Evolutionary conservation across 2,113 vertebrate species (phyloP).

Genomic region (Alethe diademata): DNA sequence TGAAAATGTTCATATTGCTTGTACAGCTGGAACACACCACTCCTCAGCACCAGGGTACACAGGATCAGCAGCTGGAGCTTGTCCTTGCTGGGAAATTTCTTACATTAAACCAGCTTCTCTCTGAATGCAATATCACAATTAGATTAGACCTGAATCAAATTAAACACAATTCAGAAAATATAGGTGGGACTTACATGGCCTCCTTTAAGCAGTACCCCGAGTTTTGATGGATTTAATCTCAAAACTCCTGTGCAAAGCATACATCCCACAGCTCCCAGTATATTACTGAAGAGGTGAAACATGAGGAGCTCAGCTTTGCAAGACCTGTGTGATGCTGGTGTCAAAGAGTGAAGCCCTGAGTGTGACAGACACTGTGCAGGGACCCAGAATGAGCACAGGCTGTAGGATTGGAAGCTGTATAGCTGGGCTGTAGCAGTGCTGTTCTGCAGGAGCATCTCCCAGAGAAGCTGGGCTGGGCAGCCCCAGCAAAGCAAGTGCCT

Average conservation of each 20-base stretch:
- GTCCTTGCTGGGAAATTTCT: background rate
- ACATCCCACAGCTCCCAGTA: background rate
- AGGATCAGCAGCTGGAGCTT: background rate
- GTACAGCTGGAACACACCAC: background rate
- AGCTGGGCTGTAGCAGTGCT: fast-evolving
- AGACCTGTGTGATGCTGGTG: background rate
- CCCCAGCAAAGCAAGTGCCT: fast-evolving
- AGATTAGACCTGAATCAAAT: background rate
- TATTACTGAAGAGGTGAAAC: background rate
- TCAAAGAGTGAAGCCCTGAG: background rate
- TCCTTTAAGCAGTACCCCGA: background rate
- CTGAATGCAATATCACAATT: background rate
- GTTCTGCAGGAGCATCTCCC: background rate
- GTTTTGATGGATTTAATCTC: background rate
- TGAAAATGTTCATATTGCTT: background rate
- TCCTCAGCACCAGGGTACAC: background rate
- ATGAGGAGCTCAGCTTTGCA: background rate
- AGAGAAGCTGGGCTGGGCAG: background rate
- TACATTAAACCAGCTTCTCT: background rate
- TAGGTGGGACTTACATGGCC: background rate
- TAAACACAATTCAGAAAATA: background rate
- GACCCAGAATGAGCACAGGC: background rate
- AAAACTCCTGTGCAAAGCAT: background rate
- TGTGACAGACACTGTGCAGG: background rate
- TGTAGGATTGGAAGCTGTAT: fast-evolving